Evolutionary conservation across 2,888 invertebrate species (phyloP), one percentile per base, ranked within the genome.

Genomic region (Chesias legatella): DNA sequence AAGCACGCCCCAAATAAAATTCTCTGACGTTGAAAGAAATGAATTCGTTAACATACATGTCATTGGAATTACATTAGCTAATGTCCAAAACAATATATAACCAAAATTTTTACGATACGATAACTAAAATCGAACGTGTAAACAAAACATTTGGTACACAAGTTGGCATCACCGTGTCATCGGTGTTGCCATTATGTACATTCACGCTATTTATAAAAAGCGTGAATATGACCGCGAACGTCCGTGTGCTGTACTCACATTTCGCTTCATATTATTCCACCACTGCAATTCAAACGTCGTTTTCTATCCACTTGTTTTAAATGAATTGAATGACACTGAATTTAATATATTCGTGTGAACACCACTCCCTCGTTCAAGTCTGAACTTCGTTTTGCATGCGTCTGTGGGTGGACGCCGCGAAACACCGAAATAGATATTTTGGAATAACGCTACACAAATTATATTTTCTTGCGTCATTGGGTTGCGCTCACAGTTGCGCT

Each of bases 351-450:
- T 63, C 67, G 66, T 66, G 45, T 51, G 35, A 71, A 67, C 74
- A 73, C 69, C 66, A 73, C 70, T 71, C 68, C 66, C 73, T 67
- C 70, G 72, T 60, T 59, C 74, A 62, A 67, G 71, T 68, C 69
- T 67, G 69, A 63, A 69, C 68, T 61, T 67, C 70, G 71, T 55
- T 77, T 73, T 72, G 72, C 71, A 65, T 70, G 66, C 58, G 62
- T 60, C 62, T 40, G 73, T 75, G 65, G 76, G 75, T 71, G 79
- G 75, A 68, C 73, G 78, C 71, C 70, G 67, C 72, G 75, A 54
- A 67, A 56, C 58, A 79, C 86, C 70, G 77, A 85, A 88, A 88
- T 86, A 88, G 86, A 85, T 73, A 79, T 82, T 85, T 85, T 80
- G 83, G 82, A 86, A 86, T 84, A 85, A 81, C 79, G 72, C 77